Evolutionary conservation across 2,113 vertebrate genomes (phyloP), one percentile per base, ranked within the genome.

Genomic region (Lonchura striata): DNA sequence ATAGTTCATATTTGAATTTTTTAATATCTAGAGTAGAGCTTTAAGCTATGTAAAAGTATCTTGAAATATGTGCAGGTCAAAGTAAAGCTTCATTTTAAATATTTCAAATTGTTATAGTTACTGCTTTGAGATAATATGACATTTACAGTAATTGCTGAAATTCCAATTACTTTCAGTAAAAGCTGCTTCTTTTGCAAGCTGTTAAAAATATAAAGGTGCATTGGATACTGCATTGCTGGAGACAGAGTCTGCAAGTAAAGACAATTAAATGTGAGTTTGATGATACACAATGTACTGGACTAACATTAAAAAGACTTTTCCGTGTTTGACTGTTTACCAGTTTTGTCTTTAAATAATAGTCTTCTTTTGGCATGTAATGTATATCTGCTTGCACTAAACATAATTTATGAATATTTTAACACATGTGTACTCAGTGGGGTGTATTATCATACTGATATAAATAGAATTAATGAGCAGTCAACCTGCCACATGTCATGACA

Each of bases 391-490:
- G 33, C 94, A 96, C 96, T 96, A 98, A 98, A 98, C 95, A 97
- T 98, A 98, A 98, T 99, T 98, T 98, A 99, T 99, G 98, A 99
- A 99, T 99, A 99, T 99, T 99, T 99, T 99, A 99, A 98, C 98
- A 99, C 98, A 98, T 99, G 98, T 99, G 98, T 98, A 98, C 99
- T 99, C 99, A 98, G 98, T 97, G 98, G 98, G 98, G 98, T 99
- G 98, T 99, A 98, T 99, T 99, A 99, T 99, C 99, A 99, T 98
- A 97, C 97, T 98, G 98, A 99, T 99, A 99, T 99, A 99, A 99
- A 99, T 98, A 99, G 98, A 99, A 99, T 99, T 99, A 99, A 99
- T 99, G 98, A 99, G 98, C 98, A 99, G 99, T 98, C 98, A 98
- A 97, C 98, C 97, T 98, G 98, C 98, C 98, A 98, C 98, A 98